Conservation (phyloP, 2,888 invertebrate species). For the Cephonodes hylas region DNA sequence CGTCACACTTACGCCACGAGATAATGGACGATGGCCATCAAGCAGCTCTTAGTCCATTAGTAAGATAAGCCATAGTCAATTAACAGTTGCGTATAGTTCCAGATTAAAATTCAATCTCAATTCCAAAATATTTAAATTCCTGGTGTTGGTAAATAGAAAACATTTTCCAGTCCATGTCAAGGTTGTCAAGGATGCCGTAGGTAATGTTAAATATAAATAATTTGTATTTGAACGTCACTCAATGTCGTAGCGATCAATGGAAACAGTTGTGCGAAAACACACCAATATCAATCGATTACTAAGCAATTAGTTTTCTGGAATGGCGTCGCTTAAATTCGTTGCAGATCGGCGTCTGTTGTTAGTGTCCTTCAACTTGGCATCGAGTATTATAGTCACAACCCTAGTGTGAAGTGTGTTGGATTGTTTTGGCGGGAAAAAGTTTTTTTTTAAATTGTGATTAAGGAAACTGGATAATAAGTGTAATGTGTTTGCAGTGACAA, state of each 20-base stretch:
- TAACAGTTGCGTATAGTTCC: too few species aligned
- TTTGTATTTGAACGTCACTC: background rate
- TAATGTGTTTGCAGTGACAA: background rate
- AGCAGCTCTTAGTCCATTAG: too few species aligned
- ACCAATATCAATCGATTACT: conserved; percentile 14
- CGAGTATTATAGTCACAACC: background rate
- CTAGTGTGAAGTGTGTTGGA: background rate
- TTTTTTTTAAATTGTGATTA: background rate
- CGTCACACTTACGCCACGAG: too few species aligned
- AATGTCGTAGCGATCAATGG: background rate
- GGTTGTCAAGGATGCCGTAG: too few species aligned
- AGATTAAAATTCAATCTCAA: too few species aligned
- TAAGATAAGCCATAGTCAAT: too few species aligned
- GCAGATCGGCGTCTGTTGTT: conserved; percentile 17
- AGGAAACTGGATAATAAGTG: too few species aligned
- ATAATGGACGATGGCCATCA: too few species aligned
- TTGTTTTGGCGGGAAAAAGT: background rate
- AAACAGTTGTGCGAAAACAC: background rate
- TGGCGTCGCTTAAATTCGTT: conserved; percentile 21
- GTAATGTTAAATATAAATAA: background rate
- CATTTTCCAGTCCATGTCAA: too few species aligned
- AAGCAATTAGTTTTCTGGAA: conserved; percentile 21
- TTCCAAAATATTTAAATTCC: too few species aligned
- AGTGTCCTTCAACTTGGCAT: conserved; percentile 19
- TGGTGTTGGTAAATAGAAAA: too few species aligned